Evolutionary conservation across 2,797 vertebrate species (phyloP), one percentile per base, ranked within the genome.

Genomic region (Phoxinus dragarum): DNA sequence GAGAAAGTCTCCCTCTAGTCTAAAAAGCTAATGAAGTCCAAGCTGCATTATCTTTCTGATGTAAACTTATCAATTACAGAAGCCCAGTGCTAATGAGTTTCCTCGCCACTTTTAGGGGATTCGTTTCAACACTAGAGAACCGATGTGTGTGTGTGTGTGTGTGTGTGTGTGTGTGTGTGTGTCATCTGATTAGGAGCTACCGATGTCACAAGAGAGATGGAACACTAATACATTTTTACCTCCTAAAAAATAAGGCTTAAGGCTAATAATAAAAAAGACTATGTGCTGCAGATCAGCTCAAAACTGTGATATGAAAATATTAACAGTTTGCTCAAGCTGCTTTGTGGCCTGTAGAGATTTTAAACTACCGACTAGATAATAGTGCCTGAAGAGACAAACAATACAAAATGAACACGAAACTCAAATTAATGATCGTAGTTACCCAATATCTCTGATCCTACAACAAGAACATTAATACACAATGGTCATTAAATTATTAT

Each of bases 1-100:
- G 6, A 77, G 27, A 75, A 47, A 78, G 21, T 40, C 68, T 56
- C 80, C 56, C 14, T 81, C 40, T 38, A 34, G 86, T 77, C 71
- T 49, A 49, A 42, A 47, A 34, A 71, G 80, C 79, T 89, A 90
- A 89, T 88, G 85, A 88, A 80, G 81, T 82, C 69, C 79, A 86
- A 52, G 38, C 67, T 73, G 76, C 10, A 6, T 40, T 76, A 77
- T 76, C 86, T 82, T 82, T 81, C 67, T 72, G 34, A 73, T 81
- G 69, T 76, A 86, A 87, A 84, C 82, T 78, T 86, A 86, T 85
- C 86, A 85, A 79, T 88, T 86, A 81, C 67, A 81, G 59, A 69
- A 85, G 72, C 76, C 68, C 49, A 67, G 67, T 74, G 64, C 83
- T 90, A 90, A 89, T 86, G 77, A 90, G 88, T 61, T 88, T 86